Percentiles rank a stretch among this genome's conserved stretches.
phyloP scores from a whole-genome alignment of 2,888 invertebrate genomes.

The Drosophila affinis region DNA sequence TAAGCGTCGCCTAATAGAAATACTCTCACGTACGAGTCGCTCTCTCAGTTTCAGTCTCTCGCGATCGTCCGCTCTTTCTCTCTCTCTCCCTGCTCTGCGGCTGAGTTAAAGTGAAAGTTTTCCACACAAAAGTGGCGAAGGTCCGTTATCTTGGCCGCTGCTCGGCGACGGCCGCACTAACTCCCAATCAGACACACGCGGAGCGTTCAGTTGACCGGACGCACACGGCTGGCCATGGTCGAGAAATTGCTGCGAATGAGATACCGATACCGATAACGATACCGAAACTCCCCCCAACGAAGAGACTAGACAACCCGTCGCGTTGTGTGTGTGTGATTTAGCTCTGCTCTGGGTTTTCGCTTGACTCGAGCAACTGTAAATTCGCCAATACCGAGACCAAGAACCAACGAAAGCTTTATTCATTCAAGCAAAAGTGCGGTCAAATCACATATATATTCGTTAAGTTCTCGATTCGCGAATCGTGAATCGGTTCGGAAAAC shows the following conservation, averaged over 20 bases:
- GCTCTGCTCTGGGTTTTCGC: slow-evolving; percentile 1
- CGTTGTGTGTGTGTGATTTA: slow-evolving; percentile 30
- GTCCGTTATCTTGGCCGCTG: slow-evolving; percentile 81
- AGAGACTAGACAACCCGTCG: slow-evolving; percentile 11
- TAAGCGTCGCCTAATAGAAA: slow-evolving; percentile 64
- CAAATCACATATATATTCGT: slow-evolving; percentile 18
- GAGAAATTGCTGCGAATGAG: slow-evolving; percentile 20
- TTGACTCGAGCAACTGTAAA: slow-evolving; percentile 51
- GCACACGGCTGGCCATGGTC: slow-evolving; percentile 45
- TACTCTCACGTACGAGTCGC: slow-evolving; percentile 66
- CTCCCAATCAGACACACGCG: slow-evolving; percentile 75
- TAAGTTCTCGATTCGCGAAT: slow-evolving; percentile 15
- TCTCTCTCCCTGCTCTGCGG: slow-evolving; percentile 45
- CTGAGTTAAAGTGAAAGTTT: slow-evolving; percentile 82
- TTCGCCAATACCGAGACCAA: slow-evolving; percentile 30
- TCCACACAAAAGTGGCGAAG: slow-evolving; percentile 77
- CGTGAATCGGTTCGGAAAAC: slow-evolving; percentile 33
- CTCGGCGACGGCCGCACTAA: slow-evolving; percentile 57
- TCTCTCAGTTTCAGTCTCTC: slow-evolving; percentile 14
- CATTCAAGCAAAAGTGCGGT: slow-evolving; percentile 27
- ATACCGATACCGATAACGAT: not conserved
- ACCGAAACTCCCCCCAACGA: not conserved
- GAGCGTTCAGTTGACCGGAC: slow-evolving; percentile 81
- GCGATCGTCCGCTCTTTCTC: slow-evolving; percentile 10
- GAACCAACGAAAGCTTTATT: slow-evolving; percentile 28